Conservation (phyloP, 2,113 vertebrate genomes). For the Clinocottus analis region DNA sequence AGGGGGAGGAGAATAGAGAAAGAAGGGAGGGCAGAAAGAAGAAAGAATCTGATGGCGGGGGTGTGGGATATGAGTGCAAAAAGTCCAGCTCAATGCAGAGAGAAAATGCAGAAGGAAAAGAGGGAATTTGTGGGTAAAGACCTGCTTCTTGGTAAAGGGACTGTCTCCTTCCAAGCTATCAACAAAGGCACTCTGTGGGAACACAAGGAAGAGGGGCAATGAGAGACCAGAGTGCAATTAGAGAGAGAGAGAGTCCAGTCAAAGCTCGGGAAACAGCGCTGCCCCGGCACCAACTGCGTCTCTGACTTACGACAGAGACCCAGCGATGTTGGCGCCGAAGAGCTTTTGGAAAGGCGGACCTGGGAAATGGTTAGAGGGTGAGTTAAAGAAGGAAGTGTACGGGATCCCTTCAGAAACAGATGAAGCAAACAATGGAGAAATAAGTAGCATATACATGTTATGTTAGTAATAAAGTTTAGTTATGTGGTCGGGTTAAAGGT, state of each 20-base stretch:
- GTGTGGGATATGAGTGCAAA: conserved; percentile 68
- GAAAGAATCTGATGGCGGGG: conserved; percentile 11
- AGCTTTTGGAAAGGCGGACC: conserved; percentile 33
- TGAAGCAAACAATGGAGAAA: conserved; percentile 20
- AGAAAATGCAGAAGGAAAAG: conserved; percentile 75
- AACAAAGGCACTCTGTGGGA: conserved; percentile 89
- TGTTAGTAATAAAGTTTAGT: conserved; percentile 17
- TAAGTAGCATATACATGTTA: not conserved
- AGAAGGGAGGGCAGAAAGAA: not conserved
- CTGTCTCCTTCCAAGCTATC: conserved; percentile 90
- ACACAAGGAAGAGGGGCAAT: conserved; percentile 85
- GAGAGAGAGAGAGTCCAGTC: conserved; percentile 51
- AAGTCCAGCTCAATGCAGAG: conserved; percentile 79
- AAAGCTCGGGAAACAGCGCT: conserved; percentile 31
- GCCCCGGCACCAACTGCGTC: conserved; percentile 49
- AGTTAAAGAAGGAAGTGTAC: conserved; percentile 8
- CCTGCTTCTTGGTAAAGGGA: conserved; percentile 89
- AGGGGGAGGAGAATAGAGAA: not conserved
- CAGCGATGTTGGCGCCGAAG: conserved; percentile 43
- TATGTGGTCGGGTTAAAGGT: not conserved
- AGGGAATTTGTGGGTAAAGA: conserved; percentile 82
- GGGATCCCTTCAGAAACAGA: conserved; percentile 15
- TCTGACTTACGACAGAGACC: conserved; percentile 55
- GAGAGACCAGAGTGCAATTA: conserved; percentile 63
- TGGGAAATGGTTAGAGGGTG: conserved; percentile 31